Conservation (phyloP, 2,888 invertebrate species). For the Magallana nippona region DNA sequence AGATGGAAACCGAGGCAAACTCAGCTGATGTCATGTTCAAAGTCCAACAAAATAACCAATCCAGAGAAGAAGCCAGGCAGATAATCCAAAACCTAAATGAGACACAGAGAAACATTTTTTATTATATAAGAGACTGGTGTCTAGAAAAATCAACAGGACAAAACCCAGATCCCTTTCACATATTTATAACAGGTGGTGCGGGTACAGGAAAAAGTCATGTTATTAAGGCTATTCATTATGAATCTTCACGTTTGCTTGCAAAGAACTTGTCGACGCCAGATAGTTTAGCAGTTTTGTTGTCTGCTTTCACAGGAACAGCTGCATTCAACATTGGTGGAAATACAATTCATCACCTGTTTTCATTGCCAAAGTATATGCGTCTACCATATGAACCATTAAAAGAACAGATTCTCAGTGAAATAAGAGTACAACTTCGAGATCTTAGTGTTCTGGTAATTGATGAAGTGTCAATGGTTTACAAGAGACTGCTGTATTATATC, state of each 20-base stretch:
- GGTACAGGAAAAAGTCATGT: constrained; percentile 40
- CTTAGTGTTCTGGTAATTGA: constrained; percentile 70
- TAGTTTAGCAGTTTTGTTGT: constrained; percentile 48
- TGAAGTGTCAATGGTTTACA: constrained; percentile 75
- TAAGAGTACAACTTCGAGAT: constrained; percentile 46
- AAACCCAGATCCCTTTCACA: constrained; percentile 25
- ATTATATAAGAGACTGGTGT: too few relatives aligned
- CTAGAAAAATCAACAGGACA: too few relatives aligned
- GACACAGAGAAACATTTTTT: too few relatives aligned
- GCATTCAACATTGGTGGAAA: constrained; percentile 58
- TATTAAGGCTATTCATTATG: constrained; percentile 35
- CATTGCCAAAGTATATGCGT: constrained; percentile 35
- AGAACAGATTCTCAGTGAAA: constrained; percentile 49
- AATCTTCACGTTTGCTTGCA: constrained; percentile 34
- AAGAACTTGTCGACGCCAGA: constrained; percentile 39
- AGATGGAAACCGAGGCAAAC: too few relatives aligned
- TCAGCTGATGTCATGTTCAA: too few relatives aligned
- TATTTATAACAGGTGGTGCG: constrained; percentile 46
- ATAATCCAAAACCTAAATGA: too few relatives aligned
- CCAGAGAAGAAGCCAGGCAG: too few relatives aligned
- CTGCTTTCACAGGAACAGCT: constrained; percentile 57
- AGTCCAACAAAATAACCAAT: too few relatives aligned
- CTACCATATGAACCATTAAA: constrained; percentile 44
- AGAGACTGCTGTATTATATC: constrained; percentile 62
- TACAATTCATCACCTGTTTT: constrained; percentile 65